Percentiles rank a stretch among this genome's conserved stretches.
Evolutionary conservation across 2,797 vertebrate genomes (phyloP).

Genomic region (Acanthurus lineatus): DNA sequence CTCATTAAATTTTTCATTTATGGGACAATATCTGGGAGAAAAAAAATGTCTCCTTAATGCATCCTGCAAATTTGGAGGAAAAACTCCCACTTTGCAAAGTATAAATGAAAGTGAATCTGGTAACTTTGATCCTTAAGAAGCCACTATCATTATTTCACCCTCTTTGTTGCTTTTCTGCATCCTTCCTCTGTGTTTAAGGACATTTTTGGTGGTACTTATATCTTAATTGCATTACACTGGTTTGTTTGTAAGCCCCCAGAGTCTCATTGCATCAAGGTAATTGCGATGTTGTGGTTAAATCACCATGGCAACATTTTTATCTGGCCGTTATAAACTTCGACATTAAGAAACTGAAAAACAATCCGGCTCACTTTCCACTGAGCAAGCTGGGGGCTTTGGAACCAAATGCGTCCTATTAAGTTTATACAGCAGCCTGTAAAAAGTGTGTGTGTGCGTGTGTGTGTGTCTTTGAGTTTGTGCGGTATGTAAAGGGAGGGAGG

Average conservation of each 20-base stretch:
- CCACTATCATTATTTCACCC: slow-evolving; percentile 64
- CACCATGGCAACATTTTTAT: slow-evolving; percentile 80
- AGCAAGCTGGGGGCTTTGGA: slow-evolving; percentile 79
- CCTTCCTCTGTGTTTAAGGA: slow-evolving; percentile 61
- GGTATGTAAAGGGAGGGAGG: slow-evolving; percentile 75
- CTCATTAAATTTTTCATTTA: slow-evolving; percentile 42
- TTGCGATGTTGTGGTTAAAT: slow-evolving; percentile 83
- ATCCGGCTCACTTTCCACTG: slow-evolving; percentile 79
- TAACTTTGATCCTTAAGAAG: slow-evolving; percentile 64
- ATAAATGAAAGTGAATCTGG: slow-evolving; percentile 47
- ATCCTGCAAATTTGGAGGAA: slow-evolving; percentile 31
- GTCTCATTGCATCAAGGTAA: slow-evolving; percentile 79
- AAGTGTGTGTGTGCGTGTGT: slow-evolving; percentile 54
- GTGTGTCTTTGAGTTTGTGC: slow-evolving; percentile 62
- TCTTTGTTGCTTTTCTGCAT: slow-evolving; percentile 58
- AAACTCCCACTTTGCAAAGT: slow-evolving; percentile 3
- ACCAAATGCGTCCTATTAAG: slow-evolving; percentile 81
- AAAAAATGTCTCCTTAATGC: slow-evolving; percentile 35
- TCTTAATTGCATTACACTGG: slow-evolving; percentile 79
- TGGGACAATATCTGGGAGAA: slow-evolving; percentile 30
- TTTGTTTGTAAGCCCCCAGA: slow-evolving; percentile 77
- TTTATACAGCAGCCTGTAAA: slow-evolving; percentile 83
- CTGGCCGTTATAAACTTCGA: slow-evolving; percentile 78
- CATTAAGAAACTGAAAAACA: slow-evolving; percentile 83
- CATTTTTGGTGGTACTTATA: slow-evolving; percentile 74